Percentiles rank a stretch among this genome's conserved stretches.
These are phyloP conservation scores for Camelus bactrianus DNA, from an alignment of 2,113 vertebrate genomes.

Conservation along the genomic window DNA sequence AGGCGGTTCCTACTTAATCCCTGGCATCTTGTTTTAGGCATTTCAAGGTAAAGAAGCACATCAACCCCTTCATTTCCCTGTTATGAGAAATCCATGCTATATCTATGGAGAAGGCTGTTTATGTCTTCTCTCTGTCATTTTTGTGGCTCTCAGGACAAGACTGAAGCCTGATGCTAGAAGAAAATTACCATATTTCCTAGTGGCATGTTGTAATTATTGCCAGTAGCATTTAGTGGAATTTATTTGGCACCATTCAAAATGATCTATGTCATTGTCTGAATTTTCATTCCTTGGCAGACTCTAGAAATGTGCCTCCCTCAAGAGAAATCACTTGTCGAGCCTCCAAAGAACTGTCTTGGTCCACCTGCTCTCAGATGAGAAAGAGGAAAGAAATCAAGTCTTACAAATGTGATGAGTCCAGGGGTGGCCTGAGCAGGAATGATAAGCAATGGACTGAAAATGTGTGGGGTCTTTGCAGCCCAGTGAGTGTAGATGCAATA, in stretches of 20 bases:
- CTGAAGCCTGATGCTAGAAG: neutral
- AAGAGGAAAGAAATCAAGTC: slow-evolving; percentile 22
- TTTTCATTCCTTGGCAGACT: slow-evolving; percentile 70
- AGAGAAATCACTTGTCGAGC: slow-evolving; percentile 50
- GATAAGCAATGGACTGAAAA: neutral
- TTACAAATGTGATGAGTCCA: neutral
- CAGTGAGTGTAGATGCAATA: neutral
- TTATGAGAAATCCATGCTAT: neutral
- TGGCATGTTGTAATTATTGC: slow-evolving; percentile 46
- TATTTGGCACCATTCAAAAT: slow-evolving; percentile 63
- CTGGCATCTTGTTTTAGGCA: neutral
- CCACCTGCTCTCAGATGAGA: slow-evolving; percentile 59
- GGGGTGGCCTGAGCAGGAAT: neutral
- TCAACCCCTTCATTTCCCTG: neutral
- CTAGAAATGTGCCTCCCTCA: slow-evolving; percentile 47
- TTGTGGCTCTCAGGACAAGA: neutral
- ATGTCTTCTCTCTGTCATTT: neutral
- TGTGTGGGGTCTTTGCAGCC: neutral
- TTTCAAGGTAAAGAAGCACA: neutral
- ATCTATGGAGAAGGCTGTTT: neutral
- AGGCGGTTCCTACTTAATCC: neutral
- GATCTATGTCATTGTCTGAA: slow-evolving; percentile 63
- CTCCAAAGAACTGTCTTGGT: slow-evolving; percentile 53
- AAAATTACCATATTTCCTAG: slow-evolving; percentile 41
- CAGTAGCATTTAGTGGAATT: slow-evolving; percentile 56